Evolutionary conservation across 2,113 vertebrate species (phyloP).

Genomic region (Psettodes erumei): DNA sequence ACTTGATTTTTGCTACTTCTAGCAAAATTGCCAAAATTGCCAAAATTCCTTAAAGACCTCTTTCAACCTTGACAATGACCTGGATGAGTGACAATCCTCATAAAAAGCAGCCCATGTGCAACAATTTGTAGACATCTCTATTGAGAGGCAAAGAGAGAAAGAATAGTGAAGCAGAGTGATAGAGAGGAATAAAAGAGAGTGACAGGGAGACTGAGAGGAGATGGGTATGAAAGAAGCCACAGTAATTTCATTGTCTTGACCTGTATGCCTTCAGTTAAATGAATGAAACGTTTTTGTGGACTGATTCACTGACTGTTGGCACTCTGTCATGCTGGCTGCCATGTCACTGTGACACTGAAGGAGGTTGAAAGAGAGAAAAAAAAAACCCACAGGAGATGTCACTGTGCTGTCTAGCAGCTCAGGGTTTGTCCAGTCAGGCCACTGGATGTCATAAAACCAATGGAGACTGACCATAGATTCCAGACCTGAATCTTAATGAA

Average conservation of each 20-base stretch:
- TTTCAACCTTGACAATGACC: too few species aligned
- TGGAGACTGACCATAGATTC: neutral
- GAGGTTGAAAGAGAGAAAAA: slow-evolving; percentile 38
- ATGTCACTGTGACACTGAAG: slow-evolving; percentile 24
- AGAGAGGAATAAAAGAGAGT: neutral
- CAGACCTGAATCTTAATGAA: neutral
- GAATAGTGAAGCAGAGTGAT: neutral
- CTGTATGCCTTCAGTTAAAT: slow-evolving; percentile 33
- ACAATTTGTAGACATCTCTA: slow-evolving; percentile 32
- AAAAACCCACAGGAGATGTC: slow-evolving; percentile 45
- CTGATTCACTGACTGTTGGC: slow-evolving; percentile 24
- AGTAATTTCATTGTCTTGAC: slow-evolving; percentile 48
- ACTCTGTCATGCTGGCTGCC: slow-evolving; percentile 9
- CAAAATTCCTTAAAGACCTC: too few species aligned
- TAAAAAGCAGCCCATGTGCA: slow-evolving; percentile 15
- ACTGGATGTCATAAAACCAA: slow-evolving; percentile 5
- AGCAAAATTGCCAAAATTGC: too few species aligned
- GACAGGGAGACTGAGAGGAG: slow-evolving; percentile 1
- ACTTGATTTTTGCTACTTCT: too few species aligned
- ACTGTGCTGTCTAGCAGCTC: slow-evolving; percentile 33
- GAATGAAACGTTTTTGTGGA: slow-evolving; percentile 31
- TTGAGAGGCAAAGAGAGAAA: slow-evolving; percentile 4
- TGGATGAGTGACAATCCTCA: too few species aligned
- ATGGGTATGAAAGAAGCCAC: slow-evolving; percentile 25
- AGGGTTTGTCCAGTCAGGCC: slow-evolving; percentile 14